These are phyloP conservation scores for Tokudaia muenninki DNA, from an alignment of 2,797 vertebrate species.

Conservation along the genomic window DNA sequence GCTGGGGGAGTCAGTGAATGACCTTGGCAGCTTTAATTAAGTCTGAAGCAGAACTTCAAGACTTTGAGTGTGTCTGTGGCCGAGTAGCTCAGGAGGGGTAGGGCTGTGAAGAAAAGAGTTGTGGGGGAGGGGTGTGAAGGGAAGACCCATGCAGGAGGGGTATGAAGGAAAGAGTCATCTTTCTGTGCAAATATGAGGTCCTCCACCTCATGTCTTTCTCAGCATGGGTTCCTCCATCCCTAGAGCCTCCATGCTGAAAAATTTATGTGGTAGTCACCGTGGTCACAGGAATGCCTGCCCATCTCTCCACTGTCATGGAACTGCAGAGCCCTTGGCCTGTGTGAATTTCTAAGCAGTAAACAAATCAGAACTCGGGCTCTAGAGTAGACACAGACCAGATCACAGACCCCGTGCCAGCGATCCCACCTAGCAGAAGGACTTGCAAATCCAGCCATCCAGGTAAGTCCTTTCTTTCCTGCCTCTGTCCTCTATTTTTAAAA, in stretches of 20 bases:
- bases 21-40: constrained; percentile 83
- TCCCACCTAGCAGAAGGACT: neutral
- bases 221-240: neutral
- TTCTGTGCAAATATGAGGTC: neutral
- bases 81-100: neutral
- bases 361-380: neutral
- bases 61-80: neutral
- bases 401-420: neutral
- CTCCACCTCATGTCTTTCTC: neutral
- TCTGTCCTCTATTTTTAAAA: neutral
- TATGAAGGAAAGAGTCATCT: neutral
- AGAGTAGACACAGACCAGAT: neutral
- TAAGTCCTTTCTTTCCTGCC: too few relatives aligned
- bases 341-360: neutral
- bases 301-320: neutral
- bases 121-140: neutral
- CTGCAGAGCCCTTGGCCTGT: neutral
- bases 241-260: neutral
- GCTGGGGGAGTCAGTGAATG: constrained; percentile 64
- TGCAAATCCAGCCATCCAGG: neutral
- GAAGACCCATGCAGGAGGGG: neutral
- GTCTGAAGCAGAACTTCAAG: constrained; percentile 25
- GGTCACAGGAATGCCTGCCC: neutral
- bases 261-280: too few relatives aligned
- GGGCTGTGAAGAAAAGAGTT: neutral